A percentile compares a stretch with the other conserved stretches of the same genome.
Evolutionary conservation across 2,797 vertebrate species (phyloP).

Genomic region (Babyrousa celebensis): DNA sequence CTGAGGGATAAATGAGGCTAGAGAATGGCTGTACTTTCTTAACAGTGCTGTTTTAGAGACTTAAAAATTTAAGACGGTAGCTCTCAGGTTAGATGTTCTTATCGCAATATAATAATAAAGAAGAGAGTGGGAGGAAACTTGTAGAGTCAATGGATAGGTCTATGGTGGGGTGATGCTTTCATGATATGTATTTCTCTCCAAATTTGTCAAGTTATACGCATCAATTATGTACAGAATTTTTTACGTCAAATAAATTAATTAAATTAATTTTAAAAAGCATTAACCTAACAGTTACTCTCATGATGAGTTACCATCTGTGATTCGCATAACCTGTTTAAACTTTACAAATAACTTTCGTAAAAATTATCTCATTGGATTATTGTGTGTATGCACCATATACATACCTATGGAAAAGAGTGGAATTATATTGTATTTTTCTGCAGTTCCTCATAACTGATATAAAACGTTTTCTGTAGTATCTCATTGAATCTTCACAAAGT

Average conservation of each 20-base stretch:
- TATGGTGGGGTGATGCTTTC: not conserved
- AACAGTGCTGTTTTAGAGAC: not conserved
- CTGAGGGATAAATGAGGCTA: too few species aligned
- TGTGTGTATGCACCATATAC: not conserved
- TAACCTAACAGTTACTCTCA: not conserved
- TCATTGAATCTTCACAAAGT: not conserved
- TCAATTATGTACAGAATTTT: not conserved
- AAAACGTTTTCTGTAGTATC: not conserved
- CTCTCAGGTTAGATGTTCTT: not conserved
- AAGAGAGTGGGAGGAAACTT: not conserved
- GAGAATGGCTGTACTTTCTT: not conserved
- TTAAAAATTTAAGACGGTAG: not conserved
- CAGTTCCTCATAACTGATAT: not conserved
- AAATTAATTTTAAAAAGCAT: not conserved
- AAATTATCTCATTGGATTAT: not conserved
- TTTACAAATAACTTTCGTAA: not conserved
- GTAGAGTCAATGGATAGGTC: not conserved
- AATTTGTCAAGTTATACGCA: not conserved
- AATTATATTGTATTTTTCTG: not conserved
- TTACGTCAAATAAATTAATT: not conserved
- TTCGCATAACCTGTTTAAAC: not conserved
- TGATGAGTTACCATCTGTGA: not conserved
- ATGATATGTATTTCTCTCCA: not conserved
- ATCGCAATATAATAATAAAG: not conserved
- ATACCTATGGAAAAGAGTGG: not conserved